Conservation (phyloP, 2,888 invertebrate genomes). For the Sphaerophoria taeniata region DNA sequence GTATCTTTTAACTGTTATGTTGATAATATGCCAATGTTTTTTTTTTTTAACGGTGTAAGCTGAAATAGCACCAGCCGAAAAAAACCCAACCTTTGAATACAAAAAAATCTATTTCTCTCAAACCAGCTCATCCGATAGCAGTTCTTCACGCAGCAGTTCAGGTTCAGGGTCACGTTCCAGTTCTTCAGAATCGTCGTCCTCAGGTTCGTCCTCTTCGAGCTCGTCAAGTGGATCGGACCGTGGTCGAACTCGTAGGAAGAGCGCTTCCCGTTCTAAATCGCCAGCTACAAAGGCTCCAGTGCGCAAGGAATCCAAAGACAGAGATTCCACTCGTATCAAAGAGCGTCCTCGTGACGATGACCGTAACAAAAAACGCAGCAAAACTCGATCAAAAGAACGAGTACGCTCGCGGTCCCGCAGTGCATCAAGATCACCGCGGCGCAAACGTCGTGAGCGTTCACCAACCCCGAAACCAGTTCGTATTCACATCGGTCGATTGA, state of each 20-base stretch:
- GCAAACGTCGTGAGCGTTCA: constrained; percentile 90
- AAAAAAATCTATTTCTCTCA: constrained; percentile 10
- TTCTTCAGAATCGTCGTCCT: constrained; percentile 86
- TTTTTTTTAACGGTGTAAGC: too few relatives aligned
- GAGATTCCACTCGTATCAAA: constrained; percentile 75
- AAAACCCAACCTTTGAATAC: not conserved
- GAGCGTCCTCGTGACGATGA: constrained; percentile 77
- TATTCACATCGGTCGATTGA: constrained; percentile 96
- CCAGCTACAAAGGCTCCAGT: constrained; percentile 77
- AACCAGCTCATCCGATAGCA: constrained; percentile 90
- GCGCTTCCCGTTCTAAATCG: constrained; percentile 65
- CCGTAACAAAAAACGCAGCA: constrained; percentile 65
- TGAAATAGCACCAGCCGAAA: not conserved
- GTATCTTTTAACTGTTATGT: too few relatives aligned
- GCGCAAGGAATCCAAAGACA: constrained; percentile 78
- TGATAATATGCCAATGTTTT: too few relatives aligned
- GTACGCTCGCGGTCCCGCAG: constrained; percentile 85
- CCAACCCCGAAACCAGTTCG: constrained; percentile 96
- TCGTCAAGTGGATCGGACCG: constrained; percentile 87
- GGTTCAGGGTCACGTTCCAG: constrained; percentile 90
- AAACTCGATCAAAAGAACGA: constrained; percentile 77
- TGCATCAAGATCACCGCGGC: constrained; percentile 91
- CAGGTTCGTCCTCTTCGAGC: constrained; percentile 86
- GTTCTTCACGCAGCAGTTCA: constrained; percentile 89
- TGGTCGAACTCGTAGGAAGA: constrained; percentile 86